Evolutionary conservation across 2,888 invertebrate species (phyloP).

Genomic region (Lasioglossum pauxillum): DNA sequence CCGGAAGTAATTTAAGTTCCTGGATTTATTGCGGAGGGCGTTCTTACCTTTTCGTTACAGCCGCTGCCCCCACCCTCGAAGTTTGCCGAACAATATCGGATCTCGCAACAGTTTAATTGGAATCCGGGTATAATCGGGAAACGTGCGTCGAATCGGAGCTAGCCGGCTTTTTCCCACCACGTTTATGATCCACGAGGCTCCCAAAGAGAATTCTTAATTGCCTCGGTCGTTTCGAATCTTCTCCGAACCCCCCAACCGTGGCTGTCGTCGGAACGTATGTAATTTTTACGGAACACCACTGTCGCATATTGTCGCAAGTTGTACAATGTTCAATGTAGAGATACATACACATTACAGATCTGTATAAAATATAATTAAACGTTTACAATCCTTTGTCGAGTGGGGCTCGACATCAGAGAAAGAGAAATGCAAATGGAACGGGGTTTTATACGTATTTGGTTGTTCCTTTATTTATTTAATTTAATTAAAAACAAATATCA

Average conservation of each 20-base stretch:
- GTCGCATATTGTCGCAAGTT: too few relatives aligned
- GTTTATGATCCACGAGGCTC: neutral
- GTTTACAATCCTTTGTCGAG: too few relatives aligned
- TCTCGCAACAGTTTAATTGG: conserved; percentile 58
- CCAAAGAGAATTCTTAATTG: neutral
- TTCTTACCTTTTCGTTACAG: conserved; percentile 49
- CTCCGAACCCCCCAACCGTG: neutral
- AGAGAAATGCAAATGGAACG: too few relatives aligned
- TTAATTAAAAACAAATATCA: too few relatives aligned
- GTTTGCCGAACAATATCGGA: conserved; percentile 34
- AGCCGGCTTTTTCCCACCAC: neutral
- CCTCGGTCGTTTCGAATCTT: neutral
- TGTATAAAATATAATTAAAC: too few relatives aligned
- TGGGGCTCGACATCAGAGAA: too few relatives aligned
- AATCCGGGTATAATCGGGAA: conserved; percentile 52
- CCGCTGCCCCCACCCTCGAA: conserved; percentile 12
- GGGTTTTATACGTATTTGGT: too few relatives aligned
- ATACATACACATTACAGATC: too few relatives aligned
- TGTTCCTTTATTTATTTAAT: too few relatives aligned
- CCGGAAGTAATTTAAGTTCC: conserved; percentile 58
- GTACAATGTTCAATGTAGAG: too few relatives aligned
- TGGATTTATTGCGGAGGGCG: conserved; percentile 43
- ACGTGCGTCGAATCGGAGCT: conserved; percentile 44
- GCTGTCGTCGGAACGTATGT: too few relatives aligned
- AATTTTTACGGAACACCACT: neutral